Evolutionary conservation across 2,888 invertebrate genomes (phyloP), one percentile per base, ranked within the genome.

Genomic region (Eudemis profundana): DNA sequence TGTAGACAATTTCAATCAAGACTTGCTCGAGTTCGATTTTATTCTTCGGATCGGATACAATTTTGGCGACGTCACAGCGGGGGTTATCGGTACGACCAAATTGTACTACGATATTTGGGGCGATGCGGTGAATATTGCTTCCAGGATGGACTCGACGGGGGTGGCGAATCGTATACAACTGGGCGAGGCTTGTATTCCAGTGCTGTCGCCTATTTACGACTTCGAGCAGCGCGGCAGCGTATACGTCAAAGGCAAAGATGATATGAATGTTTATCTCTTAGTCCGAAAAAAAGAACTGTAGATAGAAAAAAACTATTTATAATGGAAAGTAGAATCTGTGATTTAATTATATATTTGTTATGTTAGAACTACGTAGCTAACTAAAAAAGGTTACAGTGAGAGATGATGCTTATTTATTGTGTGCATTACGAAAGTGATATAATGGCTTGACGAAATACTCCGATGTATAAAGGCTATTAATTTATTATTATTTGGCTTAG

Each of bases 101-200:
- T 91, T 99, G 67, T 97, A 98, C 84, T 99, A 98, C 78, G 99
- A 99, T 84, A 99, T 99, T 75, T 99, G 99, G 99, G 99, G 99
- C 0, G 99, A 99, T 84, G 98, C 99, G 0, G 99, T 99, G 0
- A 99, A 99, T 84, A 98, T 99, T 65, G 98, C 99, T 0, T 97
- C 97, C 5, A 93, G 99, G 60, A 99, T 99, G 99, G 99, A 99
- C 85, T 97, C 98, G 0, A 99, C 98, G 0, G 99, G 99, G 0
- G 95, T 98, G 8, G 94, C 95, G 3, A 96, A 97, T 66, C 93
- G 96, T 53, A 96, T 98, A 71, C 97, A 97, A 82, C 94, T 97
- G 2, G 96, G 97, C 12, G 96, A 96, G 76, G 94, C 95, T 63
- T 96, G 96, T 76, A 85, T 97, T 46, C 87, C 94, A 0, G 93